Evolutionary conservation across 2,113 vertebrate genomes (phyloP).

Genomic region (Amia ocellicauda): DNA sequence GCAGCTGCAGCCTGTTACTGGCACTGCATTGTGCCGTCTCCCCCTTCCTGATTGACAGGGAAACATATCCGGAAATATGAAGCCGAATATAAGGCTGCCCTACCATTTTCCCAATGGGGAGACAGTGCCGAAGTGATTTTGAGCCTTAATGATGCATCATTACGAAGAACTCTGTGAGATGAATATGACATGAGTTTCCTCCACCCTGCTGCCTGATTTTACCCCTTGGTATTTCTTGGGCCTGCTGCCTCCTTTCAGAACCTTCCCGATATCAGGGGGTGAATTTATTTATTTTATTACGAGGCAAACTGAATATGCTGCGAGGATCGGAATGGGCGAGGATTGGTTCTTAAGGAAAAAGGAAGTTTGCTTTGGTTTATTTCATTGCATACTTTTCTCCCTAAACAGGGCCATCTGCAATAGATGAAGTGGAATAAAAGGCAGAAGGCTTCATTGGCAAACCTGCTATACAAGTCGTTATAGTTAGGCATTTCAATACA

Average conservation of each 20-base stretch:
- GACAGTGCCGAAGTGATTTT: neutral
- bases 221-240: neutral
- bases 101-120: slow-evolving; percentile 5
- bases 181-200: neutral
- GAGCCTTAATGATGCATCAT: slow-evolving; percentile 12
- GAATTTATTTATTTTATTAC: neutral
- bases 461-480: too few relatives aligned
- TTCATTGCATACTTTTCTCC: too few relatives aligned
- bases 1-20: slow-evolving; percentile 38
- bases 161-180: neutral
- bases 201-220: neutral
- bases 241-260: too few relatives aligned
- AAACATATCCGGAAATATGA: slow-evolving; percentile 7
- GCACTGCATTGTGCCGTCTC: slow-evolving; percentile 21
- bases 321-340: too few relatives aligned
- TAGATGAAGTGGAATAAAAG: too few relatives aligned
- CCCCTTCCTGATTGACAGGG: slow-evolving; percentile 27
- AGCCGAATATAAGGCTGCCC: neutral
- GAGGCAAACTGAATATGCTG: neutral
- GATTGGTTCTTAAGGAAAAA: too few relatives aligned
- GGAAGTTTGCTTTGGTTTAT: too few relatives aligned
- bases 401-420: too few relatives aligned
- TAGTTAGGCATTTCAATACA: too few relatives aligned
- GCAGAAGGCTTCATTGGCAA: too few relatives aligned
- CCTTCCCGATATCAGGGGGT: neutral